Evolutionary conservation across 1,140 invertebrate species (phyloP).

Genomic region (Calliopsis andreniformis): DNA sequence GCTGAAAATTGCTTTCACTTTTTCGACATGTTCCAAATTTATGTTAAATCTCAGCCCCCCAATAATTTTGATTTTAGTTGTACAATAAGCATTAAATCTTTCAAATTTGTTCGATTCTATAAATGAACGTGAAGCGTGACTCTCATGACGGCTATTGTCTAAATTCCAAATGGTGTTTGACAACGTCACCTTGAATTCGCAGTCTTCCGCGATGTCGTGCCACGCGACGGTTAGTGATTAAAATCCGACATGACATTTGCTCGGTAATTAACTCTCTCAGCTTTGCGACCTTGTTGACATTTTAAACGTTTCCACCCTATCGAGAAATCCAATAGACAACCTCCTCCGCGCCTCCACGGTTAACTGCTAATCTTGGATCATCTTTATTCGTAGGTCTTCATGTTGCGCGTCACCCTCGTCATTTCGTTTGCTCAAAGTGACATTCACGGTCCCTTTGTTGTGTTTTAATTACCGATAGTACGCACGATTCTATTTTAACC

Average conservation of each 20-base stretch:
- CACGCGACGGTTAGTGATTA: slow-evolving; percentile 4
- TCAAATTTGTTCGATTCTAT: too few species aligned
- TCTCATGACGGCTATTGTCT: not conserved
- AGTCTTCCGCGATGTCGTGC: not conserved
- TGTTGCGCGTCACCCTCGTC: slow-evolving; percentile 2
- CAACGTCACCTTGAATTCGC: not conserved
- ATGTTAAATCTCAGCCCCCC: too few species aligned
- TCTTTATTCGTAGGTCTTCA: slow-evolving; percentile 55
- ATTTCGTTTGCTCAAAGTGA: not conserved
- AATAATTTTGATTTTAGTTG: too few species aligned
- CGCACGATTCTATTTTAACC: too few species aligned
- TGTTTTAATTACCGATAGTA: not conserved
- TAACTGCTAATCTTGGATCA: slow-evolving; percentile 58
- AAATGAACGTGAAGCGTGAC: not conserved
- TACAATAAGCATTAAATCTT: too few species aligned
- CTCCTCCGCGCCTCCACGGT: slow-evolving; percentile 21
- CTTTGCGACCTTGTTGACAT: slow-evolving; percentile 57
- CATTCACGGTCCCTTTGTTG: not conserved
- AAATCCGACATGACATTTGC: slow-evolving; percentile 47
- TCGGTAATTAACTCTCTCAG: slow-evolving; percentile 48
- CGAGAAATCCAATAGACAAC: slow-evolving; percentile 40
- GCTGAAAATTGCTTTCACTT: too few species aligned
- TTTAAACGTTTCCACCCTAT: slow-evolving; percentile 44
- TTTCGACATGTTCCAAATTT: too few species aligned
- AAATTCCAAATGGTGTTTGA: not conserved